These are phyloP conservation scores for Rhagologus leucostigma DNA, from an alignment of 2,113 vertebrate species.

Conservation along the genomic window DNA sequence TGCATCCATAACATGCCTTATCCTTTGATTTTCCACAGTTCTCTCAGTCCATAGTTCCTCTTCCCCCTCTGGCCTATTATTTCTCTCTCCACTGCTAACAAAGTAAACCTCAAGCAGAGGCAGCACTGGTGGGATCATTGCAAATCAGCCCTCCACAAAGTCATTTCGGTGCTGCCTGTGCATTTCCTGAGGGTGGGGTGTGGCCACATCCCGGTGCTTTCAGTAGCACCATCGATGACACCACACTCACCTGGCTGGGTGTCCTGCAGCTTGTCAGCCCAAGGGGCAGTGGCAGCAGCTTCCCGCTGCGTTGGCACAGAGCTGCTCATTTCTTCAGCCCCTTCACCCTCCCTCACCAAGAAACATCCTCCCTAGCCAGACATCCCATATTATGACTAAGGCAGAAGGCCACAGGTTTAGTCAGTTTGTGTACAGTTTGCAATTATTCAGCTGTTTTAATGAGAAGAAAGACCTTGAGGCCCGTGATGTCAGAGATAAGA, in stretches of 20 bases:
- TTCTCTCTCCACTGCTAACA: not conserved
- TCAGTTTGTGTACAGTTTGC: conserved; percentile 78
- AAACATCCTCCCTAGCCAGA: conserved; percentile 22
- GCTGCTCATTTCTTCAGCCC: not conserved
- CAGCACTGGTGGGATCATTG: not conserved
- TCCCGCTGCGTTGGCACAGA: accelerated
- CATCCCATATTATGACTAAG: conserved; percentile 84
- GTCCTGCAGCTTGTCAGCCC: not conserved
- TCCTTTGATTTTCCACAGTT: not conserved
- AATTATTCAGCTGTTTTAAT: conserved; percentile 83
- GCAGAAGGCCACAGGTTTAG: conserved; percentile 81
- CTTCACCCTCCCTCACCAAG: not conserved
- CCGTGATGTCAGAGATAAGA: conserved; percentile 81
- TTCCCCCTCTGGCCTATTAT: not conserved
- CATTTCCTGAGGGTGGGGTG: not conserved
- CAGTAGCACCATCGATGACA: accelerated
- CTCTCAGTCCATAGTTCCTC: not conserved
- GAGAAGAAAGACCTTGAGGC: conserved; percentile 78
- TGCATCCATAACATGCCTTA: not conserved
- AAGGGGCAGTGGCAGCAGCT: not conserved
- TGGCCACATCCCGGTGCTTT: not conserved
- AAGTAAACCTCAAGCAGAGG: not conserved
- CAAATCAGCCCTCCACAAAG: not conserved
- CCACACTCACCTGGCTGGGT: accelerated
- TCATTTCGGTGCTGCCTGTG: not conserved